Percentiles rank a stretch among this genome's conserved stretches.
These are phyloP conservation scores for Aphelenchoides besseyi DNA, from an alignment of 1,140 invertebrate species.

Conservation along the genomic window DNA sequence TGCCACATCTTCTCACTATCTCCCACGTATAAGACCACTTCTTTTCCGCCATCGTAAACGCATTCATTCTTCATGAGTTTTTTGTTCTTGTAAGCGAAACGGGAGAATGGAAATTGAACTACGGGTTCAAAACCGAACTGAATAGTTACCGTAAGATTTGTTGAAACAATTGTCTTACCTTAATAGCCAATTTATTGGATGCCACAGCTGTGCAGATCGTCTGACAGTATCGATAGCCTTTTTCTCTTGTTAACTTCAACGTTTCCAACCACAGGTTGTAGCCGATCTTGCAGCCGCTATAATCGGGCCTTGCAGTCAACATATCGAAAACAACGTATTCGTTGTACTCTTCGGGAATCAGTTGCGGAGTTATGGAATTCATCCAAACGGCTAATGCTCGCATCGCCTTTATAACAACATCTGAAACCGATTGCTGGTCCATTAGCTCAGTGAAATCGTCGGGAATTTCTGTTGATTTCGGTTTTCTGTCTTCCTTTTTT, in stretches of 20 bases:
- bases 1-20: not conserved
- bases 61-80: not conserved
- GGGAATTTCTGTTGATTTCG: not conserved
- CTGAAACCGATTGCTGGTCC: not conserved
- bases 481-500: not conserved
- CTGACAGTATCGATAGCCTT: not conserved
- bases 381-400: not conserved
- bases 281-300: slow-evolving; percentile 9
- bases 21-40: not conserved
- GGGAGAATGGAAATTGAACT: not conserved
- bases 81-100: not conserved
- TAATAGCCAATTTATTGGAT: not conserved
- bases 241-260: not conserved
- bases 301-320: not conserved
- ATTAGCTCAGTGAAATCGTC: slow-evolving; percentile 3
- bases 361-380: not conserved
- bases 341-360: not conserved
- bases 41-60: slow-evolving; percentile 2
- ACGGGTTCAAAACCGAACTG: slow-evolving; percentile 1
- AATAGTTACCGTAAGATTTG: no score
- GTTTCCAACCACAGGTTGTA: slow-evolving; percentile 2
- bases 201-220: slow-evolving; percentile 10
- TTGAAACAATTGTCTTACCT: not conserved
- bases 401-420: not conserved
- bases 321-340: not conserved